Conservation (phyloP, 2,797 vertebrate species). For the Macrochelys suwanniensis region DNA sequence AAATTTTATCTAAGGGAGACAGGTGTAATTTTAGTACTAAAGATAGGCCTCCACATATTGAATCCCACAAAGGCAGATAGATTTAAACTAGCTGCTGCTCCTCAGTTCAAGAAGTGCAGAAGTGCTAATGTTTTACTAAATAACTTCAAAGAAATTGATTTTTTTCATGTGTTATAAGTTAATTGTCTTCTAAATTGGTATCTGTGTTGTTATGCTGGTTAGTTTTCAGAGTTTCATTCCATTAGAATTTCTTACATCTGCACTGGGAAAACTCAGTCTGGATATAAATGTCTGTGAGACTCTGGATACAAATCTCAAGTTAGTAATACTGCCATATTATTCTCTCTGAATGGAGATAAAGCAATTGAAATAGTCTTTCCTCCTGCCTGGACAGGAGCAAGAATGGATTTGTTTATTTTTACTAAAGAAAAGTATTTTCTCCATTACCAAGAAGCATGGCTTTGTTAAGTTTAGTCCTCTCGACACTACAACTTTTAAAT, state of each 20-base stretch:
- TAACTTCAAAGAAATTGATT: not conserved
- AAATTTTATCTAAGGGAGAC: rapidly evolving
- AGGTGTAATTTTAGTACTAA: not conserved
- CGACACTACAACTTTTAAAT: not conserved
- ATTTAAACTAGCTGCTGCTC: not conserved
- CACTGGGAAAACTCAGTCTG: not conserved
- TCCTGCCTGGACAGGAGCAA: not conserved
- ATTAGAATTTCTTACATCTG: not conserved
- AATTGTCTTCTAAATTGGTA: not conserved
- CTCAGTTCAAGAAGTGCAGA: not conserved
- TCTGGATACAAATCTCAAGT: not conserved
- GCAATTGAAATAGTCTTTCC: not conserved
- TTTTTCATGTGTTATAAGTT: not conserved
- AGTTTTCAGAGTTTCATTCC: not conserved
- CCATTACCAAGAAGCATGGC: not conserved
- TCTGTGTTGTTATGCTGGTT: rapidly evolving
- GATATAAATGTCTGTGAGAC: not conserved
- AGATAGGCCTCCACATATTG: rapidly evolving
- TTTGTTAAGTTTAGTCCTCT: not conserved
- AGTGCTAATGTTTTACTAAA: not conserved
- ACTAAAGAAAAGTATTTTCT: not conserved
- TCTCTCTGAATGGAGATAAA: not conserved
- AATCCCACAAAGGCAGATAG: not conserved
- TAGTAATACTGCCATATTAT: not conserved
- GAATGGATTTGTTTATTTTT: not conserved